phyloP scores from a whole-genome alignment of 2,113 vertebrate species.

The Myiopsitta monachus region DNA sequence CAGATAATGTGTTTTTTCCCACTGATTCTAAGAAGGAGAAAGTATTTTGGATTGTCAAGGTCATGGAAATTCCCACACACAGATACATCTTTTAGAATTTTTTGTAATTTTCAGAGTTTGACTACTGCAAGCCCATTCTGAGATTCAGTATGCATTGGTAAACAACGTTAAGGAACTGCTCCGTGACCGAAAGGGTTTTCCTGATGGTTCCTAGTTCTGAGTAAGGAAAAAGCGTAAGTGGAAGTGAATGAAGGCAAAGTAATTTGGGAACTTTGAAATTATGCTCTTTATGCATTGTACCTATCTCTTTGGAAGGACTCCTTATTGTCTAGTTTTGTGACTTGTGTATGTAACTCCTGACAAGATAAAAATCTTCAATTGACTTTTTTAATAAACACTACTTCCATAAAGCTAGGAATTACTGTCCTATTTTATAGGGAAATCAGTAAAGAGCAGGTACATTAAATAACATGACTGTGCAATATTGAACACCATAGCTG shows the following conservation, averaged over 20 bases:
- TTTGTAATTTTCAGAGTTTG: background rate
- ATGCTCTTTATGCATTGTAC: background rate
- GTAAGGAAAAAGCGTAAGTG: rapidly evolving
- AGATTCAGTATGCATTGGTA: background rate
- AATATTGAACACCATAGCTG: background rate
- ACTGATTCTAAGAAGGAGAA: slow-evolving; percentile 81
- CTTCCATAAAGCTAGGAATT: background rate
- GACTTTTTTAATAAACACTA: background rate
- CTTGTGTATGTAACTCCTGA: background rate
- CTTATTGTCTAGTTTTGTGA: background rate
- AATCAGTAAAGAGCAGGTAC: background rate
- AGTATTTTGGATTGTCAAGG: slow-evolving; percentile 79
- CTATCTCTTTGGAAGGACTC: background rate
- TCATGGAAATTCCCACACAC: slow-evolving; percentile 75
- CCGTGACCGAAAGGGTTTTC: background rate
- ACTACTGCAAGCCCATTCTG: background rate
- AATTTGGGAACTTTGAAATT: background rate
- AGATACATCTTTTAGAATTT: slow-evolving; percentile 60
- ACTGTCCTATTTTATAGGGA: background rate
- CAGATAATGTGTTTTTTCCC: slow-evolving; percentile 78
- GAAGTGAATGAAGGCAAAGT: background rate
- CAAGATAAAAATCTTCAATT: background rate
- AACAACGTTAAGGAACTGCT: background rate
- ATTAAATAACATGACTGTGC: background rate
- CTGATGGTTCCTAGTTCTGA: background rate